These are phyloP conservation scores for Astyanax mexicanus DNA, from an alignment of 2,797 vertebrate genomes.

Conservation along the genomic window DNA sequence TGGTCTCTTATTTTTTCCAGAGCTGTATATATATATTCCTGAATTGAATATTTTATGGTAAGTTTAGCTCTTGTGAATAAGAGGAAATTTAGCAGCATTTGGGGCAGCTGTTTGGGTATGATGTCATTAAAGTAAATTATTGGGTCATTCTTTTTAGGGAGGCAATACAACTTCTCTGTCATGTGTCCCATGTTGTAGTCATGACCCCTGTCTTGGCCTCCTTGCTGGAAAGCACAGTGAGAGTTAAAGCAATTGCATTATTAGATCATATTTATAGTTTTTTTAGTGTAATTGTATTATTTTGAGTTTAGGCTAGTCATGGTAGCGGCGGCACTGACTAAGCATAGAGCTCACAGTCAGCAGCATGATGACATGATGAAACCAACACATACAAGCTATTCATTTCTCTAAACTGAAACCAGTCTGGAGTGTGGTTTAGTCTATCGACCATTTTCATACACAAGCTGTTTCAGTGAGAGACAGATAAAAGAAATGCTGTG, in stretches of 20 bases:
- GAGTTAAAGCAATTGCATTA: neutral
- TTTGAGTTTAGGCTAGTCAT: too few relatives aligned
- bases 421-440: conserved; percentile 5
- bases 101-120: conserved; percentile 53
- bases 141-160: too few relatives aligned
- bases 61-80: too few relatives aligned
- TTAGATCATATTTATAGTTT: too few relatives aligned
- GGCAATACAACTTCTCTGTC: conserved; percentile 51
- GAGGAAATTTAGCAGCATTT: neutral
- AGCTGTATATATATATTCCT: too few relatives aligned
- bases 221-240: conserved; percentile 5
- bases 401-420: neutral
- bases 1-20: too few relatives aligned
- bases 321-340: too few relatives aligned
- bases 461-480: conserved; percentile 35
- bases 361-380: conserved; percentile 57
- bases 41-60: too few relatives aligned
- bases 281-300: neutral
- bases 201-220: conserved; percentile 19
- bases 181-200: conserved; percentile 7
- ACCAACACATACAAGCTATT: neutral
- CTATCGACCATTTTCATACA: conserved; percentile 48
- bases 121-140: conserved; percentile 55
- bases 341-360: conserved; percentile 41
- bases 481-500: neutral